Conservation (phyloP, 1,140 invertebrate species). For the Ceratosolen solmsi region DNA sequence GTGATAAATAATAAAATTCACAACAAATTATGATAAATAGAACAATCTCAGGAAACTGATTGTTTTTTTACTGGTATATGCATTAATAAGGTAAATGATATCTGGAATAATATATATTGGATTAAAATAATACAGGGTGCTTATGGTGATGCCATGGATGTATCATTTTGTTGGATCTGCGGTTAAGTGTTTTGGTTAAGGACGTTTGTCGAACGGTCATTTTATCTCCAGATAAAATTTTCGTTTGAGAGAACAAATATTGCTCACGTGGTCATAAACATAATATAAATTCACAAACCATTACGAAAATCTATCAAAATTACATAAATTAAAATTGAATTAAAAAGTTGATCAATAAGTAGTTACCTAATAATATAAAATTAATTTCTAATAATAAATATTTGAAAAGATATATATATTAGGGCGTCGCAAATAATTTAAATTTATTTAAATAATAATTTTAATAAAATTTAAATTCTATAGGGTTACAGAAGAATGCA, state of each 20-base stretch:
- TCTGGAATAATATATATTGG: constrained; percentile 72
- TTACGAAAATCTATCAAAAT: not conserved
- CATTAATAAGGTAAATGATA: constrained; percentile 67
- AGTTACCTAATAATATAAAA: not conserved
- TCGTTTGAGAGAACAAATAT: constrained; percentile 9
- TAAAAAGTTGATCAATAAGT: not conserved
- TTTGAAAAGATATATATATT: too few relatives aligned
- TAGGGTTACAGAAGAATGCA: too few relatives aligned
- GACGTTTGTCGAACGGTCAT: not conserved
- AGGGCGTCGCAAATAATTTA: too few relatives aligned
- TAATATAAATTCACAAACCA: not conserved
- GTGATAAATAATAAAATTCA: constrained; percentile 44
- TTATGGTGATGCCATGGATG: constrained; percentile 53
- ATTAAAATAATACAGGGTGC: constrained; percentile 49
- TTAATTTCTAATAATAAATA: not conserved
- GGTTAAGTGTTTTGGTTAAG: constrained; percentile 45
- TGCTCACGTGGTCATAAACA: not conserved
- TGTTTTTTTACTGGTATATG: constrained; percentile 53
- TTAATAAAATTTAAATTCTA: too few relatives aligned
- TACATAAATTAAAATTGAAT: not conserved
- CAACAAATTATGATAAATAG: constrained; percentile 59
- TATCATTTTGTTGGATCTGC: constrained; percentile 50
- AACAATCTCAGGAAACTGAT: constrained; percentile 53
- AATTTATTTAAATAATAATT: too few relatives aligned
- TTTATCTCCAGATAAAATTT: not conserved